Base-by-base conservation (phyloP, 2,888 invertebrate genomes). In the Pyrochroa serraticornis region DNA sequence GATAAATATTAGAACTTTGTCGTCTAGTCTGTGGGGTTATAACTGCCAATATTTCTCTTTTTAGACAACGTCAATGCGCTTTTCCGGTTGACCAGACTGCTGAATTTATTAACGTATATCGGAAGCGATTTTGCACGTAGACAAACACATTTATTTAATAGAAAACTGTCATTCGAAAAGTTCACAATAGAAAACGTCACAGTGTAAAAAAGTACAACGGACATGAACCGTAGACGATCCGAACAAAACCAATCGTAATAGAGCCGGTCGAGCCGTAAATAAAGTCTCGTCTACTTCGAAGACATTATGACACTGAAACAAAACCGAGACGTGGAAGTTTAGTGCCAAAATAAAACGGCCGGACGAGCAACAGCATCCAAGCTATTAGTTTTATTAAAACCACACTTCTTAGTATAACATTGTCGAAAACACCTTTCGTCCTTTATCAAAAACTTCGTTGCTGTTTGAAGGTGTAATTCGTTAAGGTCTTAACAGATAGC, bases 361-460 rank as follows among this genome's bases (percentile, higher is more conserved):
- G 34, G 41, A 39, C 46, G 13, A 30, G 9, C 37, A 12, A 9
- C 9, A 30, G 22, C 31, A 7, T 52, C 44, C 42, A 33, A 44
- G 44, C 51, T 44, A 52, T 52, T 52, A 52, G 44, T 44, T 43
- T 51, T 51, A 52, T 44, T 44, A 52, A 52, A 52, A 52, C 44
- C 22, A 2, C 22, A 22, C 5, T 22, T 22, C 22, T 22, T 22
- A 51, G 36, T 52, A 36, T 38, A 43, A 52, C 51, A 37, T 52
- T 52, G 51, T 52, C 31, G 13, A 42, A 42, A 43, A 35, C 43
- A 41, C 41, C 14, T 22, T 5, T 22, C 5, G 22, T 5, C 5
- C 5, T 22, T 22, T 22, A 22, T 3, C 22, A 5, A 22, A 22
- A 22, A 5, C 22, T 22, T 5, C 22, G 22, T 22, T 22, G 22